Evolutionary conservation across 2,888 invertebrate species (phyloP).

Genomic region (Rhagonycha lutea): DNA sequence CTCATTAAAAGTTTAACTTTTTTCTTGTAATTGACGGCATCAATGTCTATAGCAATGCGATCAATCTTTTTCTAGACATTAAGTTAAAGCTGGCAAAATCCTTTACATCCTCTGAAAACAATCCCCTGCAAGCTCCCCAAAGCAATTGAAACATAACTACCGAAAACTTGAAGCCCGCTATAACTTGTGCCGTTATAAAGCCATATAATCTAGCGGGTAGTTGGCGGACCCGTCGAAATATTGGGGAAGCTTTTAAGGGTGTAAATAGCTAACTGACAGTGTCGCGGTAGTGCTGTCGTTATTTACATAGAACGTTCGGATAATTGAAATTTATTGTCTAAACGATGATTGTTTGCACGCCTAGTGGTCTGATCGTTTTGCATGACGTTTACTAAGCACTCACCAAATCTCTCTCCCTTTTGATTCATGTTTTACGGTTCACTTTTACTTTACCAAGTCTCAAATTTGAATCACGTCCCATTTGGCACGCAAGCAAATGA

Average conservation of each 20-base stretch:
- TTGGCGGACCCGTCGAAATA: slow-evolving; percentile 39
- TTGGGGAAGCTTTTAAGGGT: slow-evolving; percentile 39
- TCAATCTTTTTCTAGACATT: slow-evolving; percentile 14
- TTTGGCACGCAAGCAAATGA: background rate
- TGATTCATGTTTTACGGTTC: slow-evolving; percentile 47
- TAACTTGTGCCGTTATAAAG: slow-evolving; percentile 39
- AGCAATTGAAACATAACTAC: slow-evolving; percentile 41
- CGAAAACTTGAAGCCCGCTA: slow-evolving; percentile 36
- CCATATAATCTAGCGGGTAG: slow-evolving; percentile 44
- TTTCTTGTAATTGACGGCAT: slow-evolving; percentile 18
- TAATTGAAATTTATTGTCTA: slow-evolving; percentile 56
- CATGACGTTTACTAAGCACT: slow-evolving; percentile 42
- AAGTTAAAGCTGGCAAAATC: slow-evolving; percentile 21
- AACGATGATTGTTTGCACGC: slow-evolving; percentile 49
- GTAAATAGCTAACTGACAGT: slow-evolving; percentile 55
- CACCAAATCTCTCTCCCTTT: slow-evolving; percentile 29
- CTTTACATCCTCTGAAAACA: slow-evolving; percentile 32
- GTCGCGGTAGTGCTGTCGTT: slow-evolving; percentile 46
- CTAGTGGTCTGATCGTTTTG: slow-evolving; percentile 40
- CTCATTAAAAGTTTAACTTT: slow-evolving; percentile 23
- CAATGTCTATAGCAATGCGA: slow-evolving; percentile 12
- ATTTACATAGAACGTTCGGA: slow-evolving; percentile 46
- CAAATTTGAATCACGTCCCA: slow-evolving; percentile 26
- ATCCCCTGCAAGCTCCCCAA: slow-evolving; percentile 30
- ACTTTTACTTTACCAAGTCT: slow-evolving; percentile 31